Base-by-base conservation (phyloP, 1,140 invertebrate species). In the Ectropis grisescens region DNA sequence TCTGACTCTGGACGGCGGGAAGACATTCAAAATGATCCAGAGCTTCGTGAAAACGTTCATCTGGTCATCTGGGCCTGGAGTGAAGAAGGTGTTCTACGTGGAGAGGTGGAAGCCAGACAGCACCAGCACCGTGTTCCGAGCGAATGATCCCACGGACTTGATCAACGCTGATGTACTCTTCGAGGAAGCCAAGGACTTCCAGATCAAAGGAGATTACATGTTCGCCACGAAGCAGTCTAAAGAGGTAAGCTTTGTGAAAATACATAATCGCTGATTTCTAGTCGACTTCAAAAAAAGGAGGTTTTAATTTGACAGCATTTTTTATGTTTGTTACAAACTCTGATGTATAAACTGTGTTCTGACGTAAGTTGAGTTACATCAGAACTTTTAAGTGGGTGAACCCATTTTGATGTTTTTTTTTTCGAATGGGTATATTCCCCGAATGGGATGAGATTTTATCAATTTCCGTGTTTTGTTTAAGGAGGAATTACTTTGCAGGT, bases 121-220 rank as follows among this genome's bases (percentile, higher is more conserved):
- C 8, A 76, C 71, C 1, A 88, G 86, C 12, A 86, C 86, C 0
- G 84, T 95, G 1, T 90, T 30, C 72, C 87, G 84, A 83, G 62
- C 79, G 30, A 67, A 37, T 33, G 68, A 70, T 45, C 81, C 60
- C 3, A 57, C 51, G 2, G 67, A 71, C 19, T 41, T 72, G 39
- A 56, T 48, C 6, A 60, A 61, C 28, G 74, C 83, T 14, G 69
- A 78, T 13, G 70, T 85, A 5, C 69, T 93, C 13, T 88, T 93
- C 15, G 78, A 82, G 0, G 85, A 90, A 43, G 88, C 94, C 3
- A 86, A 91, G 57, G 91, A 95, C 53, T 94, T 96, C 72, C 89
- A 92, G 62, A 85, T 94, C 2, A 89, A 87, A 58, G 91, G 89
- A 4, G 90, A 94, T 42, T 96, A 91, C 60, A 89, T 95, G 86